phyloP scores from a whole-genome alignment of 2,113 vertebrate genomes.

The Pygathrix nemaeus region DNA sequence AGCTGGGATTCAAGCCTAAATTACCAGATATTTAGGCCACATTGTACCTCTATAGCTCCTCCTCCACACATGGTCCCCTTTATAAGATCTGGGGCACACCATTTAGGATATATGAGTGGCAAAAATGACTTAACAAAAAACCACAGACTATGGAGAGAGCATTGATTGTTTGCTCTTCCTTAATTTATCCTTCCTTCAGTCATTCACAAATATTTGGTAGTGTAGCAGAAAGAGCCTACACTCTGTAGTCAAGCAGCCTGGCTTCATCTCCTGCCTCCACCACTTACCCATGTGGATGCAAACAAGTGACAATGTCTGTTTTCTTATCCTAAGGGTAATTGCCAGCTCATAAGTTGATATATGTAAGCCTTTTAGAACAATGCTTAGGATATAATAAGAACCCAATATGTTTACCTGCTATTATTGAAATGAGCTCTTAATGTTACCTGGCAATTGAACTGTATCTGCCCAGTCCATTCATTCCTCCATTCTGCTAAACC shows the following conservation, averaged over 20 bases:
- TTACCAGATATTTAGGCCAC: background rate
- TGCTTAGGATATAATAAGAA: background rate
- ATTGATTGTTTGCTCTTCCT: background rate
- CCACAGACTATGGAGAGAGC: background rate
- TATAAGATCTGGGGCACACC: background rate
- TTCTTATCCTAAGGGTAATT: constrained; percentile 18
- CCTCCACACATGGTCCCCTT: background rate
- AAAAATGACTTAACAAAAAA: constrained; percentile 5
- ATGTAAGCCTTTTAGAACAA: constrained; percentile 4
- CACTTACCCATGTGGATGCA: background rate
- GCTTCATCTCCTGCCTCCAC: background rate
- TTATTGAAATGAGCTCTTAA: background rate
- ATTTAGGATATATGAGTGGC: background rate
- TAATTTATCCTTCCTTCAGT: background rate
- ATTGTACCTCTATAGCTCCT: background rate
- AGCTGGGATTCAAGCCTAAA: background rate
- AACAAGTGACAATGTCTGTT: constrained; percentile 12
- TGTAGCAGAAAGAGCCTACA: background rate
- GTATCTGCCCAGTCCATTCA: background rate
- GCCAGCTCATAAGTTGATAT: background rate
- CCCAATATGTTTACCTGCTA: background rate
- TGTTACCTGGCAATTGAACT: background rate
- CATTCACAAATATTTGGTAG: background rate
- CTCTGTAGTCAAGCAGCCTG: background rate
- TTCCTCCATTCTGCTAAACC: background rate